These are phyloP conservation scores for Phortica variegata DNA, from an alignment of 1,140 invertebrate genomes.

Conservation along the genomic window DNA sequence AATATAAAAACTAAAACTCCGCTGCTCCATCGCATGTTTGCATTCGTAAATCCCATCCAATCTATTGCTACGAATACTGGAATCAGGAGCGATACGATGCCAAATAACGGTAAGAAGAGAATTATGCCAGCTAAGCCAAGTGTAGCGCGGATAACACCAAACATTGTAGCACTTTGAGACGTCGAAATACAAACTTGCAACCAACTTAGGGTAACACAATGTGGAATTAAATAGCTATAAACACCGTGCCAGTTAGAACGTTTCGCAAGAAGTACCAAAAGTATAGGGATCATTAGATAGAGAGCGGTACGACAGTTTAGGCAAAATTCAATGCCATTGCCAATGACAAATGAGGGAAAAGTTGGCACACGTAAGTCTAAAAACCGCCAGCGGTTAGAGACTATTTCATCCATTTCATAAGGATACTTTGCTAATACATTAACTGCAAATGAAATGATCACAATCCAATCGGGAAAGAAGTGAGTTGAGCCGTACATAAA, in stretches of 20 bases:
- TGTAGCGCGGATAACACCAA: slow-evolving; percentile 73
- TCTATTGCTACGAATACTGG: slow-evolving; percentile 72
- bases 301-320: slow-evolving; percentile 76
- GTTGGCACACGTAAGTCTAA: slow-evolving; percentile 76
- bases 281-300: slow-evolving; percentile 73
- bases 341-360: slow-evolving; percentile 76
- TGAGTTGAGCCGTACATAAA: slow-evolving; percentile 64
- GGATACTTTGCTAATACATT: slow-evolving; percentile 83
- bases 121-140: slow-evolving; percentile 75
- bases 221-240: slow-evolving; percentile 76
- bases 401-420: slow-evolving; percentile 78
- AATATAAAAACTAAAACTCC: slow-evolving; percentile 61
- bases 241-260: slow-evolving; percentile 75
- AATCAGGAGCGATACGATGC: slow-evolving; percentile 70
- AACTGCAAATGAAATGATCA: slow-evolving; percentile 74
- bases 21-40: slow-evolving; percentile 63
- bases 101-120: slow-evolving; percentile 75
- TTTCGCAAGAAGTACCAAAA: slow-evolving; percentile 72
- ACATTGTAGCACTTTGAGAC: slow-evolving; percentile 78
- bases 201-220: slow-evolving; percentile 84
- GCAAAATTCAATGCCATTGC: slow-evolving; percentile 83
- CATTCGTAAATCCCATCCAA: slow-evolving; percentile 67
- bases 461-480: slow-evolving; percentile 67
- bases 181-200: slow-evolving; percentile 78
- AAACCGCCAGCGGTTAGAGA: slow-evolving; percentile 76